Conservation (phyloP, 2,888 invertebrate species). For the Hedya salicella region DNA sequence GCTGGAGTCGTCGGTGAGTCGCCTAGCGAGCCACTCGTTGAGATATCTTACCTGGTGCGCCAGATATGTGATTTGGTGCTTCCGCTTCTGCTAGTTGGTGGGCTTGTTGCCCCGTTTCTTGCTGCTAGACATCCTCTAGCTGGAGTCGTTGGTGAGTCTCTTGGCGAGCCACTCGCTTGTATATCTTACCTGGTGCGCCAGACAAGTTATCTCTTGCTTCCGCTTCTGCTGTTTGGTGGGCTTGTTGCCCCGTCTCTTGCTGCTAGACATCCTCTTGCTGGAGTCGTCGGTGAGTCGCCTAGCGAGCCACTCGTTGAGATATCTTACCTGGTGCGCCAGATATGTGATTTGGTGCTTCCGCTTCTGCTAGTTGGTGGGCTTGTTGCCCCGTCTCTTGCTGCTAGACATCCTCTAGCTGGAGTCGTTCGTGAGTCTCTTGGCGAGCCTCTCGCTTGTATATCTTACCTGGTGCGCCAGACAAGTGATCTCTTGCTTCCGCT, state of each 20-base stretch:
- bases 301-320: conserved; percentile 87
- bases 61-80: conserved; percentile 97
- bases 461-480: conserved; percentile 86
- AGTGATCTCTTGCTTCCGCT: conserved; percentile 92
- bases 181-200: conserved; percentile 89
- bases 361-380: conserved; percentile 88
- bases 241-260: conserved; percentile 83
- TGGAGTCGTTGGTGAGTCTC: conserved; percentile 86
- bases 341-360: conserved; percentile 97
- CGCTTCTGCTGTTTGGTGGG: conserved; percentile 89
- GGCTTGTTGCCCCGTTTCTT: background rate
- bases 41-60: conserved; percentile 59
- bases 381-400: conserved; percentile 83
- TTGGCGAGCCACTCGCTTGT: background rate
- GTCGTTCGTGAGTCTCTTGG: background rate
- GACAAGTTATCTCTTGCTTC: conserved; percentile 96
- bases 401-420: no score
- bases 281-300: conserved; percentile 91
- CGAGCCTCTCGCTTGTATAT: background rate
- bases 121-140: conserved; percentile 65
- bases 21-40: no score
- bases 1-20: background rate
- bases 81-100: conserved; percentile 1
- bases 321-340: conserved; percentile 87
- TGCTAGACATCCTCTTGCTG: conserved; percentile 33